A percentile compares a stretch with the other conserved stretches of the same genome.
These are phyloP conservation scores for Dicroscelio sp. DNA, from an alignment of 2,888 invertebrate genomes.

Conservation along the genomic window DNA sequence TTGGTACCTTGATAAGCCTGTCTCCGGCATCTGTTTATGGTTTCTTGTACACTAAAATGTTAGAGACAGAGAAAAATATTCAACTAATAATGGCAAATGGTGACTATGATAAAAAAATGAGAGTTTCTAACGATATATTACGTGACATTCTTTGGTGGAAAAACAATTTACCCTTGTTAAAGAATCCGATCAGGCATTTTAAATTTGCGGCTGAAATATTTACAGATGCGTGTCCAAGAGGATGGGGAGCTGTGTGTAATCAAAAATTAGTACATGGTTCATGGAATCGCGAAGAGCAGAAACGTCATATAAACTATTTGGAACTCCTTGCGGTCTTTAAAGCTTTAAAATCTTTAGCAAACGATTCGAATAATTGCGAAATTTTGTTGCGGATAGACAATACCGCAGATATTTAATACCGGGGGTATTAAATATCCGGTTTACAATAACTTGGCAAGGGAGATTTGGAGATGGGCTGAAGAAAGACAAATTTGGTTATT, in stretches of 20 bases:
- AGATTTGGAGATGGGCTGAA: constrained; percentile 80
- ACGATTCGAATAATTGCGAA: constrained; percentile 50
- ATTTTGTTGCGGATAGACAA: constrained; percentile 75
- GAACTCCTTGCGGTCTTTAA: constrained; percentile 55
- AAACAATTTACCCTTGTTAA: background rate
- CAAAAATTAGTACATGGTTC: constrained; percentile 54
- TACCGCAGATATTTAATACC: constrained; percentile 78
- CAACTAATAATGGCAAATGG: too few relatives aligned
- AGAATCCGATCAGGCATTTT: background rate
- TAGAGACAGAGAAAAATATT: too few relatives aligned
- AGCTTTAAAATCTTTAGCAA: constrained; percentile 60
- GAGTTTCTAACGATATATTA: too few relatives aligned
- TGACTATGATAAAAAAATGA: too few relatives aligned
- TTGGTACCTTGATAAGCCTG: too few relatives aligned
- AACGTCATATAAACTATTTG: constrained; percentile 44
- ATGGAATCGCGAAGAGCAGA: constrained; percentile 57
- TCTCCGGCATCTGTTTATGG: too few relatives aligned
- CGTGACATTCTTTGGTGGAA: too few relatives aligned
- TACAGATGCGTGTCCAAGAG: constrained; percentile 67
- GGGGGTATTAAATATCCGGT: constrained; percentile 77
- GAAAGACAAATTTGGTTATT: constrained; percentile 60
- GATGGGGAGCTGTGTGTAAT: constrained; percentile 68
- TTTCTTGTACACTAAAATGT: too few relatives aligned
- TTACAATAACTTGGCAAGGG: constrained; percentile 64
- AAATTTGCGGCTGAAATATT: constrained; percentile 48